A percentile compares a stretch with the other conserved stretches of the same genome.
phyloP scores from a whole-genome alignment of 2,888 invertebrate species.

The Hirtodrosophila trivittata region DNA sequence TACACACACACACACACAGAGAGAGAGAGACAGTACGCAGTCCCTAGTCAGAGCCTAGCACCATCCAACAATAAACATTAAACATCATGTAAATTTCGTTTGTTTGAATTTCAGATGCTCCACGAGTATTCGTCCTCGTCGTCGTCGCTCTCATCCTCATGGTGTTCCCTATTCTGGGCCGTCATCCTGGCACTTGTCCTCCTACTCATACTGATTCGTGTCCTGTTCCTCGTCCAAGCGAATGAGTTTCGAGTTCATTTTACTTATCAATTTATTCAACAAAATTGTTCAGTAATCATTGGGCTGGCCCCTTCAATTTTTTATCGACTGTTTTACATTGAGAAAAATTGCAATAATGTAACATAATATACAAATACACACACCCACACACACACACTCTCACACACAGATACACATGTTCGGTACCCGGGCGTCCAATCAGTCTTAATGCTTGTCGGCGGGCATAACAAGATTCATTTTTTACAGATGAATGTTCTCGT shows the following conservation, averaged over 20 bases:
- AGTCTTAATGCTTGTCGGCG: slow-evolving; percentile 38
- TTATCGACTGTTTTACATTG: slow-evolving; percentile 10
- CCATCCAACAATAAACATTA: slow-evolving; percentile 55
- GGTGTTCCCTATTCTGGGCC: not conserved
- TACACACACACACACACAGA: slow-evolving; percentile 10
- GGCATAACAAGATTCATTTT: slow-evolving; percentile 41
- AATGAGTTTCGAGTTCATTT: slow-evolving; percentile 34
- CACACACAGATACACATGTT: not conserved
- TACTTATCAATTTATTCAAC: slow-evolving; percentile 43
- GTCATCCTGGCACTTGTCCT: too few relatives aligned
- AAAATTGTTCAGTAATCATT: slow-evolving; percentile 33
- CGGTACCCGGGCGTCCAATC: slow-evolving; percentile 19
- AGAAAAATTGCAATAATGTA: slow-evolving; percentile 25
- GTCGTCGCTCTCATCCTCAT: not conserved
- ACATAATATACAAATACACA: not conserved
- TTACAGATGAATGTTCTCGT: slow-evolving; percentile 23
- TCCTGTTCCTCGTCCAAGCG: not conserved
- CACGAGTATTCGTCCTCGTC: slow-evolving; percentile 7
- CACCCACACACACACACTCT: not conserved
- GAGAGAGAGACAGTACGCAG: not conserved
- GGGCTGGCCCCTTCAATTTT: slow-evolving; percentile 7
- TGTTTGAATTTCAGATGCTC: slow-evolving; percentile 33
- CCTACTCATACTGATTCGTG: not conserved
- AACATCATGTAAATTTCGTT: slow-evolving; percentile 70
- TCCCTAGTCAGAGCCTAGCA: slow-evolving; percentile 15